Base-by-base conservation (phyloP, 2,113 vertebrate genomes). In the Daphoenositta chrysoptera region DNA sequence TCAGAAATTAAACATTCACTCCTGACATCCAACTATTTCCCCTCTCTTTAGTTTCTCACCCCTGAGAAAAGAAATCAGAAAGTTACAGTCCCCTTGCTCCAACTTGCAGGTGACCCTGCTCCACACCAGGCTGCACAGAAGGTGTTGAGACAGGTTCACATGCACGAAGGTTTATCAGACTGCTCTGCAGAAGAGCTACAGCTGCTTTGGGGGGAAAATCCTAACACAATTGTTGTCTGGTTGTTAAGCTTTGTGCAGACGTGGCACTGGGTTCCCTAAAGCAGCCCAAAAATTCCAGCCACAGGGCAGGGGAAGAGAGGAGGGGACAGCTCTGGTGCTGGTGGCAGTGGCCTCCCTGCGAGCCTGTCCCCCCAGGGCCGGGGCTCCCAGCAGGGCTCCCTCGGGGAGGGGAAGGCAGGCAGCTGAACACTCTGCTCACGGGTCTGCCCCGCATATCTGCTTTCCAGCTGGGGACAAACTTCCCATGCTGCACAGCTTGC, bases 321-420 rank as follows among this genome's bases (percentile, higher is more conserved):
- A 70, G 13, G 39, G 81, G 31, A 20, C 47, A 53, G 53, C 27
- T 53, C 35, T 40, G 26, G 26, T 6, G 42, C 53, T 82, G 58
- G 69, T 40, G 58, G 64, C 57, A 60, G 64, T 2, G 0, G 2
- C 7, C 42, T 58, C 17, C 24, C 4, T 0, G 5, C 35, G 26
- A 75, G 33, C 33, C 66, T 47, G 33, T 33, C 51, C 21, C 24
- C 58, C 11, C 15, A n/a, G n/a, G n/a, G n/a, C 1, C 47, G 3
- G n/a, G 47, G 71, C 42, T 72, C 53, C 28, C 53, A 6, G 6
- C 63, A 26, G 19, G 53, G 77, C 63, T 35, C 17, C 63, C 68
- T 15, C 0, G 0, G 54, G 82, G 35, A 60, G 39, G 35, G 16
- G 12, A 4, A 6, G 50, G 57, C n/a, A 60, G n/a, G 76, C 40